Evolutionary conservation across 2,113 vertebrate species (phyloP).

Genomic region (Plecotus auritus): DNA sequence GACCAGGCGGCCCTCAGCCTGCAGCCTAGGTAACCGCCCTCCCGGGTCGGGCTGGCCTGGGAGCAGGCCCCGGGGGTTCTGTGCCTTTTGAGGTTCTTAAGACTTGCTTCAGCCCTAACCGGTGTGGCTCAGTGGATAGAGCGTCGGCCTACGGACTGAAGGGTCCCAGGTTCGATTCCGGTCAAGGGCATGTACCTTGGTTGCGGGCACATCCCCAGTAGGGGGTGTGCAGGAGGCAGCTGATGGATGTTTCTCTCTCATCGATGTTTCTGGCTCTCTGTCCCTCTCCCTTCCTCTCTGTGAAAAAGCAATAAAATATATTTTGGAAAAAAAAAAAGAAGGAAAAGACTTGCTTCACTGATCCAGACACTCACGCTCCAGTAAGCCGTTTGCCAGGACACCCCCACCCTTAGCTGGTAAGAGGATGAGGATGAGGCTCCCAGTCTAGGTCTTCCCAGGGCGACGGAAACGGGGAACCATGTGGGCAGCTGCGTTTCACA

Average conservation of each 20-base stretch:
- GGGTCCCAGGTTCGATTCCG: too few species aligned
- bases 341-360: neutral
- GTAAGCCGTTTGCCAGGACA: neutral
- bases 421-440: neutral
- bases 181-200: too few species aligned
- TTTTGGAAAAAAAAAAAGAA: too few species aligned
- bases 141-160: too few species aligned
- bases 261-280: too few species aligned
- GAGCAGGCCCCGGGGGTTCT: neutral
- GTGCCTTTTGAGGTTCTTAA: neutral
- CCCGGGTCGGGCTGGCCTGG: neutral
- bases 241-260: too few species aligned
- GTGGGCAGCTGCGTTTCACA: neutral
- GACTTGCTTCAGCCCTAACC: too few species aligned
- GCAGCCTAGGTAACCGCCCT: neutral
- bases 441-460: rapidly evolving
- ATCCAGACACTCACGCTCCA: rapidly evolving
- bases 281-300: too few species aligned
- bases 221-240: too few species aligned
- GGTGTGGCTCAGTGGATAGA: too few species aligned
- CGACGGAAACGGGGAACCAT: rapidly evolving
- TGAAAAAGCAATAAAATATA: too few species aligned
- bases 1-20: rapidly evolving
- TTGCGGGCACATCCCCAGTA: too few species aligned
- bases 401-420: neutral